phyloP scores from a whole-genome alignment of 35 echinoderm and acorn worm species.

The Anneissia japonica region DNA sequence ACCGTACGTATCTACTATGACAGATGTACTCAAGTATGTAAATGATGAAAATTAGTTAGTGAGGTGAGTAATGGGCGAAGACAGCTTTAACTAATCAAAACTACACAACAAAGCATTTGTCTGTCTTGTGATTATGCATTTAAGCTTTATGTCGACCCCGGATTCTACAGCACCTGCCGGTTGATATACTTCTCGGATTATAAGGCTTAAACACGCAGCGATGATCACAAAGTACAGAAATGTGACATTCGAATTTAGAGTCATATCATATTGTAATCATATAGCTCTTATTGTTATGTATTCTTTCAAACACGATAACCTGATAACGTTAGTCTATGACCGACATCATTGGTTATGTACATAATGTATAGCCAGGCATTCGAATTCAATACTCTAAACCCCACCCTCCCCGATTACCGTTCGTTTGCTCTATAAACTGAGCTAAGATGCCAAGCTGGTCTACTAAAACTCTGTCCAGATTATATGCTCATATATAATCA shows the following conservation, averaged over 20 bases:
- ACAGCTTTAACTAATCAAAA: neutral
- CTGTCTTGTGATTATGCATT: neutral
- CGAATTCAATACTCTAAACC: too few relatives aligned
- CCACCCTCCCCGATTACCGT: too few relatives aligned
- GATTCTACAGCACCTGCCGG: neutral
- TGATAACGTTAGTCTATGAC: too few relatives aligned
- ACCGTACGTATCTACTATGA: neutral
- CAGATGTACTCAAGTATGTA: neutral
- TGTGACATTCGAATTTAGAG: neutral
- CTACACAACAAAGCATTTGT: constrained; percentile 1
- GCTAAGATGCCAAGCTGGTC: too few relatives aligned
- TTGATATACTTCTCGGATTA: neutral
- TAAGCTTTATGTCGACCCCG: neutral
- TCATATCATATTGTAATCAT: neutral
- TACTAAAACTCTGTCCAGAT: too few relatives aligned
- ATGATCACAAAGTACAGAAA: neutral
- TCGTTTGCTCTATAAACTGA: too few relatives aligned
- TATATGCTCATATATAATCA: too few relatives aligned
- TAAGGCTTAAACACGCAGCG: neutral
- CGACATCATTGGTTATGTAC: too few relatives aligned
- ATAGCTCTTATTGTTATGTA: too few relatives aligned
- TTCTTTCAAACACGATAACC: too few relatives aligned
- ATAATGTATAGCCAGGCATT: too few relatives aligned
- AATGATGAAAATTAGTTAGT: neutral
- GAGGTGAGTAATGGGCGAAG: neutral